Evolutionary conservation across 1,140 invertebrate species (phyloP).

Genomic region (Heliconius nattereri): DNA sequence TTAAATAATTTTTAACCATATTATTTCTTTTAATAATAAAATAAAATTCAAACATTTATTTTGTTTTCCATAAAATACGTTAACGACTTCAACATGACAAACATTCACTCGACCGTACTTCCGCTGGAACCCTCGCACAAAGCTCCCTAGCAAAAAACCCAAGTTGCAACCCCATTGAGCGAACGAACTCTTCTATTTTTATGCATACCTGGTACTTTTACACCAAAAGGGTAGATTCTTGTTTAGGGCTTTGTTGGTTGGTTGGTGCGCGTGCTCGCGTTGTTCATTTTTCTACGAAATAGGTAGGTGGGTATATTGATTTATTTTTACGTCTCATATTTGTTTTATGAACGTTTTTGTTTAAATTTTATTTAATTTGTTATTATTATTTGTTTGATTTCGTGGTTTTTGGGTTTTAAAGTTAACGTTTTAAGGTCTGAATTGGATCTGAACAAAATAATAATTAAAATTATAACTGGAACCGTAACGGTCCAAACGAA

Average conservation of each 20-base stretch:
- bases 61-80: not conserved
- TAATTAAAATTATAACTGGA: too few species aligned
- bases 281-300: not conserved
- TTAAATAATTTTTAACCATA: not conserved
- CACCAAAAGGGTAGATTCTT: conserved; percentile 45
- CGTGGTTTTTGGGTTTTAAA: too few species aligned
- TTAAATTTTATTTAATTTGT: too few species aligned
- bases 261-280: not conserved
- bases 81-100: not conserved
- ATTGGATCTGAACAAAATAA: too few species aligned
- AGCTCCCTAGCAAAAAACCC: conserved; percentile 27
- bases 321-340: too few species aligned
- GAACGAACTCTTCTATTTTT: conserved; percentile 41
- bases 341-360: too few species aligned
- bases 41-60: not conserved
- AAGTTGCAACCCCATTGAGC: conserved; percentile 38
- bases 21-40: not conserved
- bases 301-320: too few species aligned
- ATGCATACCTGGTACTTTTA: conserved; percentile 45
- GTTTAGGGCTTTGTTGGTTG: conserved; percentile 11
- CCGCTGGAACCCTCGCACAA: conserved; percentile 25
- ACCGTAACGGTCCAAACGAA: too few species aligned
- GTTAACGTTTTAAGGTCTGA: too few species aligned
- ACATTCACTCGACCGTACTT: conserved; percentile 15
- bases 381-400: too few species aligned